Conservation (phyloP, 2,113 vertebrate species). For the Nipponia nippon region DNA sequence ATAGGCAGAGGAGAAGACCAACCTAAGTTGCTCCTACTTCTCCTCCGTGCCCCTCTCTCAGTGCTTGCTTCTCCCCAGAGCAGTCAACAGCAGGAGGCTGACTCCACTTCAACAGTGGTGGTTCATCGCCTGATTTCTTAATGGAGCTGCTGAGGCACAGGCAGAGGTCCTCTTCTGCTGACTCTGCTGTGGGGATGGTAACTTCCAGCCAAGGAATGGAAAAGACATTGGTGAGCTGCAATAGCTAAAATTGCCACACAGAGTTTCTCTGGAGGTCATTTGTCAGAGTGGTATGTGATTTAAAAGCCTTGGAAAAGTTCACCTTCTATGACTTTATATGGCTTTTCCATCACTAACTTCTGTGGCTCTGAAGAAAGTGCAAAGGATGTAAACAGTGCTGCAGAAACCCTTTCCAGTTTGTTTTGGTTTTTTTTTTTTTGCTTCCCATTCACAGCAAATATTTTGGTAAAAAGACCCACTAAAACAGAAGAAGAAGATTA, state of each 20-base stretch:
- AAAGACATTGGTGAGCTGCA: slow-evolving; percentile 18
- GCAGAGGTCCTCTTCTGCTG: not conserved
- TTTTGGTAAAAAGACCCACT: not conserved
- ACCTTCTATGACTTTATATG: not conserved
- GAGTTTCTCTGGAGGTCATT: not conserved
- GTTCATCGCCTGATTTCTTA: not conserved
- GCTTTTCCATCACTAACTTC: slow-evolving; percentile 18
- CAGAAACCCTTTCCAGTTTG: not conserved
- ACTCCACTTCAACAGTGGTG: not conserved
- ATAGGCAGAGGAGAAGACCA: not conserved
- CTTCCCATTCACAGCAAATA: not conserved
- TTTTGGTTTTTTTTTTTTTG: not conserved
- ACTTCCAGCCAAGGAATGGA: not conserved
- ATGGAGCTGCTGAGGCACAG: not conserved
- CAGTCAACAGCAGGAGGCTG: not conserved
- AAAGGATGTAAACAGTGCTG: not conserved
- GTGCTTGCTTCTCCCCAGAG: not conserved
- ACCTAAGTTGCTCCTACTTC: not conserved
- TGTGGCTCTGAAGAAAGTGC: not conserved
- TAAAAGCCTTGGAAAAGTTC: not conserved
- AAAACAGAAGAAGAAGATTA: not conserved
- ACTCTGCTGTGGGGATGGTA: not conserved
- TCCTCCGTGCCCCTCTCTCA: not conserved
- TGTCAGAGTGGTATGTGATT: not conserved
- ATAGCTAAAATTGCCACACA: not conserved